Base-by-base conservation (phyloP, 1,140 invertebrate genomes). In the Pachypeltis micranthus region DNA sequence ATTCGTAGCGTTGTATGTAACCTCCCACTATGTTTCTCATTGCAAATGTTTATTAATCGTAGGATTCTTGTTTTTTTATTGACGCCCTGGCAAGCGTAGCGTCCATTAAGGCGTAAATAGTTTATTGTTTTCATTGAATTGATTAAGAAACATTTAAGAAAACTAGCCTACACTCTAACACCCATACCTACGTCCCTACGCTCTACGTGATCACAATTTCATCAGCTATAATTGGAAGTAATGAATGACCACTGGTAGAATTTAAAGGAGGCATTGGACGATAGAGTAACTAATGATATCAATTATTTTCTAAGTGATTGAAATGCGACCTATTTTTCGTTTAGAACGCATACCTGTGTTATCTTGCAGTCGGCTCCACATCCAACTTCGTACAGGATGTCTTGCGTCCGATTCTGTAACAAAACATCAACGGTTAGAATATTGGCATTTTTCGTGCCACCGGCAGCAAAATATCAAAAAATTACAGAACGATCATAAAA, bases 381-480 rank as follows among this genome's bases (percentile, higher is more conserved):
- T 29, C 76, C 79, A 4, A 81, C 77, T 68, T 84, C 81, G 64
- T 79, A 80, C 60, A 79, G 78, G 12, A 73, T 75, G 63, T 81
- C 80, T 65, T 81, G 80, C 65, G 81, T 83, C 65, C 79, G 79
- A 71, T 83, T 83, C 83, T 85, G 78, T 19, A 80, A 81, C 69
- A 65, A 68, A 72, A 70, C 7, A 57, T n/a, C 16, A 7, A 57
- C 27, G 25, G 25, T 28, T 12, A 55, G 12, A 55, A 19, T 10
- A 25, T 25, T 10, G 7, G 2, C n/a, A n/a, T 28, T 25, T 57
- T 25, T n/a, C n/a, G n/a, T n/a, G n/a, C n/a, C n/a, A n/a, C n/a
- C n/a, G n/a, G n/a, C n/a, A n/a, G n/a, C n/a, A n/a, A n/a, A n/a
- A n/a, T n/a, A n/a, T n/a, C n/a, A n/a, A n/a, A n/a, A n/a, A n/a